These are phyloP conservation scores for Choristoneura fumiferana DNA, from an alignment of 1,140 invertebrate genomes.

Conservation along the genomic window DNA sequence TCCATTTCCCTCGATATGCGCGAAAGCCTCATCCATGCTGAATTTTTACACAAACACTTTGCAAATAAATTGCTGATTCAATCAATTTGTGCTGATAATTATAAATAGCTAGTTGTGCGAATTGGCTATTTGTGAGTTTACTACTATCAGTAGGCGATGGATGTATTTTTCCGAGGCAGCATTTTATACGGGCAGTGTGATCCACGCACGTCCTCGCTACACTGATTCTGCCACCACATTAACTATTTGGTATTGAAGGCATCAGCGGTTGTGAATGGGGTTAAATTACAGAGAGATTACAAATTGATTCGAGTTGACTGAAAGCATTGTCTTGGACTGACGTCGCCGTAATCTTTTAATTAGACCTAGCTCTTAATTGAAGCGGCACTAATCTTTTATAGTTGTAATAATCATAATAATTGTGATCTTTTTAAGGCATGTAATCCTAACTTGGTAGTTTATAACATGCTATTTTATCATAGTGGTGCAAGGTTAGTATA, in stretches of 20 bases:
- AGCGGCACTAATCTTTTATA: no score
- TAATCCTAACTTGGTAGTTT: no score
- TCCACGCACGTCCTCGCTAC: slow-evolving; percentile 34
- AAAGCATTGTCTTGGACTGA: background rate
- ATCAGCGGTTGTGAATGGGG: background rate
- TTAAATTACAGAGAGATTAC: slow-evolving; percentile 1
- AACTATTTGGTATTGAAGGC: background rate
- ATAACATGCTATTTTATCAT: no score
- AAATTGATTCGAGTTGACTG: background rate
- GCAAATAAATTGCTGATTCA: background rate
- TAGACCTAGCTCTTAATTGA: no score
- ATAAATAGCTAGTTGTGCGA: background rate
- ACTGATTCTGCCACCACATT: slow-evolving; percentile 36
- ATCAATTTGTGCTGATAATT: background rate
- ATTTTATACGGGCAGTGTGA: slow-evolving; percentile 21
- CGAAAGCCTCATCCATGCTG: slow-evolving; percentile 71
- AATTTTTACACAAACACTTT: slow-evolving; percentile 24
- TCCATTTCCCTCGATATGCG: slow-evolving; percentile 48
- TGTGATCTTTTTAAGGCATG: no score
- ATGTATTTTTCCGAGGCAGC: slow-evolving; percentile 6
- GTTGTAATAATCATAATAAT: no score
- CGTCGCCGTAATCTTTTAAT: no score
- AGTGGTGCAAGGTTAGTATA: background rate
- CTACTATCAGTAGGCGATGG: background rate
- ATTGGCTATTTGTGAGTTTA: background rate